Evolutionary conservation across 2,888 invertebrate species (phyloP), one percentile per base, ranked within the genome.

Genomic region (Cybosia mesomella): DNA sequence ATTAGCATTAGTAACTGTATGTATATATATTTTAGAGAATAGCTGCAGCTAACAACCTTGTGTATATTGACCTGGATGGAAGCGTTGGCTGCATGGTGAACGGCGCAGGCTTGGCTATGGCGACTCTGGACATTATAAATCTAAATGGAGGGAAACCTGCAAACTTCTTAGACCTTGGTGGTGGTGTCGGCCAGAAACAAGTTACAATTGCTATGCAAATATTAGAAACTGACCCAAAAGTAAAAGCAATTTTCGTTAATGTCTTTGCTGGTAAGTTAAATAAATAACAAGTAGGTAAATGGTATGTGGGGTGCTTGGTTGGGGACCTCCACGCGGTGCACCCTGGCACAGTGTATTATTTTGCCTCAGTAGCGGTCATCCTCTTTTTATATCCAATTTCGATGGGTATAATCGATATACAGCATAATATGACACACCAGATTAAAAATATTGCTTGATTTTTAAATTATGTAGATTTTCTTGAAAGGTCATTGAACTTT

Each of bases 31-130:
- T 89, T 70, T 79, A 95, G 95, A 96, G 98, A n/a, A 98, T 98
- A 89, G 99, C 99, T 21, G 96, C 97, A 8, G 97, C 97, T 82
- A 96, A 97, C 81, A 98, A 99, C 91, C 95, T 99, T 39, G 99
- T 99, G 89, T 99, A 99, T 91, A 99, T 99, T 79, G 98, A 98
- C 78, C 97, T 99, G 97, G 98, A 98, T 88, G 99, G 99, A 69
- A 99, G 98, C 90, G 99, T 99, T 88, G 99, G 99, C 66, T 99
- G 96, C 72, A 95, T 96, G 96, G 99, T 99, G 0, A 99, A 99
- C 95, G 99, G 99, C 24, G 99, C 99, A 77, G 99, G 99, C 1
- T 95, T 99, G 65, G 99, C 99, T 5, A 99, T 99, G 99, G 99
- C 99, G 3, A 99, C 99, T 10, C 99, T 99, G 99, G 99, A 99